Percentiles rank a stretch among this genome's conserved stretches.
Conservation (phyloP, 2,797 vertebrate genomes). For the Erithacus rubecula region DNA sequence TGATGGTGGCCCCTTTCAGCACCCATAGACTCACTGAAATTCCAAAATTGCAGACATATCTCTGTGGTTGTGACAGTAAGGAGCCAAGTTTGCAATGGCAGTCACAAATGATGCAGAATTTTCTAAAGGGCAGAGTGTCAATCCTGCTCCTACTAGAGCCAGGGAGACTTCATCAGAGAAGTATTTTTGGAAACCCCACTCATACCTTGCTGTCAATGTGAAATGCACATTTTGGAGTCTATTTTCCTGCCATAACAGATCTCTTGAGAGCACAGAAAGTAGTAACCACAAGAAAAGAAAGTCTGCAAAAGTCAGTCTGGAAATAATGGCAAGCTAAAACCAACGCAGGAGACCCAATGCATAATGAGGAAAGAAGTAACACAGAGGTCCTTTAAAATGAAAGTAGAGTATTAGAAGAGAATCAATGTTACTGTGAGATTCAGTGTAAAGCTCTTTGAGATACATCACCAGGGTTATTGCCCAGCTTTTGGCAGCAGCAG, state of each 20-base stretch:
- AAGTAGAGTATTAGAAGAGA: neutral
- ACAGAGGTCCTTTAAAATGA: neutral
- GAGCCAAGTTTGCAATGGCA: neutral
- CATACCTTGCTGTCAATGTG: neutral
- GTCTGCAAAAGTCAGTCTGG: neutral
- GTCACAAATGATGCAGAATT: neutral
- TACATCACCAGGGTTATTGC: neutral
- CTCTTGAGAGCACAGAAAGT: neutral
- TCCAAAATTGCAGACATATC: neutral
- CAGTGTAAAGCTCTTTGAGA: neutral
- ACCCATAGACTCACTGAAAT: rapidly evolving
- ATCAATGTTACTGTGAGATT: neutral
- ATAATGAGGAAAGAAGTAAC: neutral
- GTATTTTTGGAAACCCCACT: neutral
- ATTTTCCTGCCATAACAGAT: neutral
- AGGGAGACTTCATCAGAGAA: neutral
- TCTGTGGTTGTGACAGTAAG: neutral
- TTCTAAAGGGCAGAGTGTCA: neutral
- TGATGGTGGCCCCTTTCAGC: neutral
- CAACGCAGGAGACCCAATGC: neutral
- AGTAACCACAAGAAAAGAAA: neutral
- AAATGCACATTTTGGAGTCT: neutral
- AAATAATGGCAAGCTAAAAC: neutral
- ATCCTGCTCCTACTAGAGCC: neutral
- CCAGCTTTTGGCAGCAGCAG: neutral